phyloP scores from a whole-genome alignment of 2,797 vertebrate species.

The Carapus acus region DNA sequence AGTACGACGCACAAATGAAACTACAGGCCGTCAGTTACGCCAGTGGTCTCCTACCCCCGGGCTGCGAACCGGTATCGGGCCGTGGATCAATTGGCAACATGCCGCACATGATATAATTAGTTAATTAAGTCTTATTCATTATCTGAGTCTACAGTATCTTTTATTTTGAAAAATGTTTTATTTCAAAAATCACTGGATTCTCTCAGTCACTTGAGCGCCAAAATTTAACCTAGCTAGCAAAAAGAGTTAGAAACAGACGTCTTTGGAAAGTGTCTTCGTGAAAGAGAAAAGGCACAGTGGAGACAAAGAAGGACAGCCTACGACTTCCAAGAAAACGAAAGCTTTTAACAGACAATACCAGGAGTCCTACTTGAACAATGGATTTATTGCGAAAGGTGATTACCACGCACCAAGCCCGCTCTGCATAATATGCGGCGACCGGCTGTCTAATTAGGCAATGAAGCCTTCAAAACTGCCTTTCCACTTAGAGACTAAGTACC shows the following conservation, averaged over 20 bases:
- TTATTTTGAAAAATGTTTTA: no score
- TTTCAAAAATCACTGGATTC: no score
- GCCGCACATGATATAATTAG: no score
- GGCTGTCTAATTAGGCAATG: background rate
- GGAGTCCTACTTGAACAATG: conserved; percentile 11
- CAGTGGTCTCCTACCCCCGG: no score
- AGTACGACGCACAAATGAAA: no score
- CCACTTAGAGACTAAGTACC: background rate
- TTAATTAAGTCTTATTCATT: no score
- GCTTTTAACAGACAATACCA: conserved; percentile 7
- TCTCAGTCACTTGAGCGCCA: no score
- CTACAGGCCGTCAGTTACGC: no score
- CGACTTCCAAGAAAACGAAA: conserved; percentile 8
- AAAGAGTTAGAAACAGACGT: conserved; percentile 3
- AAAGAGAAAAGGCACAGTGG: conserved; percentile 2
- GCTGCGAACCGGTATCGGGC: no score
- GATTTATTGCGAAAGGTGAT: conserved; percentile 4
- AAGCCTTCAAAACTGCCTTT: background rate
- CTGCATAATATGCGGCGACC: background rate
- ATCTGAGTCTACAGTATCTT: no score
- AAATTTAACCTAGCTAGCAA: no score
- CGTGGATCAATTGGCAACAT: no score
- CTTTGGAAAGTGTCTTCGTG: background rate
- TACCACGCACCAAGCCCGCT: background rate
- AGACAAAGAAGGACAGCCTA: background rate